Evolutionary conservation across 2,888 invertebrate genomes (phyloP).

Genomic region (Lithophane socia): DNA sequence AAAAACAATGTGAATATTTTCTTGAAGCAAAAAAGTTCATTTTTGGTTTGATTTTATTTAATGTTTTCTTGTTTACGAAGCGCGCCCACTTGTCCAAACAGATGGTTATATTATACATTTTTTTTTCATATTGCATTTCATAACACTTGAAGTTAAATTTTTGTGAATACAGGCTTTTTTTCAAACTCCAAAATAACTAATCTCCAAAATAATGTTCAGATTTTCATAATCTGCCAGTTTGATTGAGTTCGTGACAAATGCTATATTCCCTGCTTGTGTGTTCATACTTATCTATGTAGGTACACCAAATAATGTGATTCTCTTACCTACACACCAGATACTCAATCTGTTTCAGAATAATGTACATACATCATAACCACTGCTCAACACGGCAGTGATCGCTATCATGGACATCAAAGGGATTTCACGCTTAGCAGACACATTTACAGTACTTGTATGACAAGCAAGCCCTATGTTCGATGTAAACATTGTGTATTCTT

Average conservation of each 20-base stretch:
- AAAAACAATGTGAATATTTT: neutral
- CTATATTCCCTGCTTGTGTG: neutral
- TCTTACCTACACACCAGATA: neutral
- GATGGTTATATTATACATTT: neutral
- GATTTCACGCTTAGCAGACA: neutral
- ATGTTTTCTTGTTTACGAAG: too few species aligned
- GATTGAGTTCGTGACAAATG: neutral
- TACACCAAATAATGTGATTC: neutral
- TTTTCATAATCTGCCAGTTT: neutral
- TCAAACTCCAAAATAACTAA: neutral
- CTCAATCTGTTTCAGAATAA: neutral
- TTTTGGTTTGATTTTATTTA: neutral
- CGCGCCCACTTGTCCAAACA: neutral
- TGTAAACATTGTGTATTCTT: neutral
- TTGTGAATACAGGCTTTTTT: neutral
- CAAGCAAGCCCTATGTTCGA: neutral
- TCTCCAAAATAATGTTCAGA: neutral
- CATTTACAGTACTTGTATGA: neutral
- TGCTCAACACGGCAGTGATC: neutral
- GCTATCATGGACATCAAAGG: constrained; percentile 15
- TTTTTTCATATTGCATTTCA: neutral
- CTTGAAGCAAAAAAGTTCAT: neutral
- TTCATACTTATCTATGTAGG: neutral
- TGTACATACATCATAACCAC: neutral
- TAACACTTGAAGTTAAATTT: neutral